phyloP scores from a whole-genome alignment of 2,113 vertebrate species.

The Pycnonotus jocosus region DNA sequence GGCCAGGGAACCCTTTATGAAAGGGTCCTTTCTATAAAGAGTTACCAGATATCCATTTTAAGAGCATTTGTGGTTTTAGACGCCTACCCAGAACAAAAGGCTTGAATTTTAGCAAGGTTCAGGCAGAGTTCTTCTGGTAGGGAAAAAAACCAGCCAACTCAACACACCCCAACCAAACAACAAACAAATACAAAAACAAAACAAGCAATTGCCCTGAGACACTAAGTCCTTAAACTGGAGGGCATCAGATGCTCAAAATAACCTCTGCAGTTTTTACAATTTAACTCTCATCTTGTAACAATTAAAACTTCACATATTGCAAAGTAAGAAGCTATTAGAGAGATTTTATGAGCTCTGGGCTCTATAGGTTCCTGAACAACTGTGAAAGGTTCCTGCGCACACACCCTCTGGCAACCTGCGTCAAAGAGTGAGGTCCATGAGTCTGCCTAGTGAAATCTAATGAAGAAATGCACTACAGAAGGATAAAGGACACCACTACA shows the following conservation, averaged over 20 bases:
- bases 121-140: neutral
- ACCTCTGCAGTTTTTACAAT: neutral
- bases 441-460: neutral
- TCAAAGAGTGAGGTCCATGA: accelerated
- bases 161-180: neutral
- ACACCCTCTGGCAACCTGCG: neutral
- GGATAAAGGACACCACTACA: neutral
- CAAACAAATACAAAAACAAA: neutral
- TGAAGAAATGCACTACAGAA: neutral
- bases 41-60: neutral
- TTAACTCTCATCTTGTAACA: neutral
- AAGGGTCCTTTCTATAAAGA: neutral
- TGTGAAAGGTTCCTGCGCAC: neutral
- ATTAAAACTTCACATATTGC: neutral
- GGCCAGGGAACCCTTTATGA: neutral
- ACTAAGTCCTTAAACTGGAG: neutral
- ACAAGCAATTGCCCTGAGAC: neutral
- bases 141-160: neutral
- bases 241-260: neutral
- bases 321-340: neutral
- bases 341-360: neutral
- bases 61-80: neutral
- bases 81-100: neutral
- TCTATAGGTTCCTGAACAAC: neutral
- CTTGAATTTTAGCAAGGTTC: neutral